Evolutionary conservation across 1,140 invertebrate species (phyloP).

Genomic region (Zophobas morio): DNA sequence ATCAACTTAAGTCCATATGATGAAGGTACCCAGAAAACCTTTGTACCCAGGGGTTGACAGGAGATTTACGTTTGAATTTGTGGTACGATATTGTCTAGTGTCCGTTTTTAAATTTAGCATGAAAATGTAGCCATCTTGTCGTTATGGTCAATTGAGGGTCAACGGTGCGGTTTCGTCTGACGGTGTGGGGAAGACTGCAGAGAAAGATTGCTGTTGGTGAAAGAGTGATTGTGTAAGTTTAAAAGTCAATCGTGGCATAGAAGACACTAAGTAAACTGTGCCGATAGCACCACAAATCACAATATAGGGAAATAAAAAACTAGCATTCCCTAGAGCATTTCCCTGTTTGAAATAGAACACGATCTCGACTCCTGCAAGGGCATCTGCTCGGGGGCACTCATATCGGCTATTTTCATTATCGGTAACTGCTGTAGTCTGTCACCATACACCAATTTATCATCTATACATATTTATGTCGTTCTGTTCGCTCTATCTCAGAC

Average conservation of each 20-base stretch:
- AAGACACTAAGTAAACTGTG: slow-evolving; percentile 49
- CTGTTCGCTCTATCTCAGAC: slow-evolving; percentile 9
- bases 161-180: neutral
- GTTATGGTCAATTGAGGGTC: neutral
- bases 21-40: no score
- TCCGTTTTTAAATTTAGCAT: neutral
- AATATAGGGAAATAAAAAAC: slow-evolving; percentile 56
- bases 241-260: slow-evolving; percentile 36
- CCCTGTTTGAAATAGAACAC: slow-evolving; percentile 48
- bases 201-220: slow-evolving; percentile 10
- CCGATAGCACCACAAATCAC: slow-evolving; percentile 46
- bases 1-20: no score
- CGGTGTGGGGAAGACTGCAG: neutral
- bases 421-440: slow-evolving; percentile 59
- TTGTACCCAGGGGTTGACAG: no score
- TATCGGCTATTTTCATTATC: slow-evolving; percentile 60
- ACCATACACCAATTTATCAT: slow-evolving; percentile 56
- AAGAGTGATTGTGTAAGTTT: slow-evolving; percentile 37
- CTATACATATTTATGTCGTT: slow-evolving; percentile 54
- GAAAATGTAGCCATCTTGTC: neutral
- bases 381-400: slow-evolving; percentile 41
- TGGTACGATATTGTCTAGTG: no score
- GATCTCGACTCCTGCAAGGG: slow-evolving; percentile 39
- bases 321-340: slow-evolving; percentile 50
- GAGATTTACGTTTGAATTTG: no score